Evolutionary conservation across 2,113 vertebrate species (phyloP).

Genomic region (Microtus montanus): DNA sequence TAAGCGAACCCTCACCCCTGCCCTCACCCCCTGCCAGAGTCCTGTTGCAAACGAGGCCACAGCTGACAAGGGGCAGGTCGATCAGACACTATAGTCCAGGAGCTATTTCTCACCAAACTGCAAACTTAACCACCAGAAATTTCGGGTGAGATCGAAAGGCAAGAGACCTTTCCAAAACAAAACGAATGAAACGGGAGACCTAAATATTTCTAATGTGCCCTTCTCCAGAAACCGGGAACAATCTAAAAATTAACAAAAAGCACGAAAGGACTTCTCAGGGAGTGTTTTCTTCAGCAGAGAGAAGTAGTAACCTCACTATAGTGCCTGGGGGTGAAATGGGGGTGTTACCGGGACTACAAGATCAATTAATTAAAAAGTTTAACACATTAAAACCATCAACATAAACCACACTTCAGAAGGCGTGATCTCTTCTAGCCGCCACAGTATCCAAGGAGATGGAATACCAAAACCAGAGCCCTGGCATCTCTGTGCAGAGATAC

Average conservation of each 20-base stretch:
- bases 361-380: not conserved
- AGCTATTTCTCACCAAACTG: not conserved
- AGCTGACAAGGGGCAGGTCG: conserved; percentile 41
- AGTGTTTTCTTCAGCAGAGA: conserved; percentile 1
- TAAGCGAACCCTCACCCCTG: not conserved
- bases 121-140: conserved; percentile 70
- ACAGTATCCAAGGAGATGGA: not conserved
- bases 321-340: not conserved
- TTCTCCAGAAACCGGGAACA: not conserved
- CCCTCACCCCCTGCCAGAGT: not conserved
- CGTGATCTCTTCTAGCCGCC: not conserved
- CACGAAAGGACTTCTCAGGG: not conserved
- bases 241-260: not conserved
- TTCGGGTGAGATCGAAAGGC: conserved; percentile 36
- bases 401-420: not conserved
- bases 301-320: not conserved
- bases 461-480: not conserved
- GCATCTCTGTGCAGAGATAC: not conserved
- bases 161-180: not conserved
- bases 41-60: not conserved
- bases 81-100: not conserved
- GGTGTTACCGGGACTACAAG: not conserved
- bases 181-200: not conserved
- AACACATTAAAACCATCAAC: not conserved
- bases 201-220: not conserved